phyloP scores from a whole-genome alignment of 2,797 vertebrate genomes.

The Hypotaenidia philippensis region DNA sequence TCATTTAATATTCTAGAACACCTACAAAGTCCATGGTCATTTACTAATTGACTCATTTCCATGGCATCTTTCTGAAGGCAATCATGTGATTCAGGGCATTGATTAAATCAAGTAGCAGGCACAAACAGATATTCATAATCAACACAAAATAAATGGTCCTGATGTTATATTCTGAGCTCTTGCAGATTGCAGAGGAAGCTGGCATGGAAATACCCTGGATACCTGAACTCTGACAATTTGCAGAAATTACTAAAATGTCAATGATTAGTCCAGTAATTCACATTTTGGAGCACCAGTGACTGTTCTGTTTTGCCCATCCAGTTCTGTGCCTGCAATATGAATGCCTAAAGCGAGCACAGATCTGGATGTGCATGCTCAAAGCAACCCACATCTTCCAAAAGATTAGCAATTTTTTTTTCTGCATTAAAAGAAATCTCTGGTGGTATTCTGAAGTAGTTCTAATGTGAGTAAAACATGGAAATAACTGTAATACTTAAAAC shows the following conservation, averaged over 20 bases:
- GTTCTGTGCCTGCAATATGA: background rate
- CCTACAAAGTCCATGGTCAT: background rate
- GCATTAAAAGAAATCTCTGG: background rate
- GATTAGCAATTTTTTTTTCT: background rate
- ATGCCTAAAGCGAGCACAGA: background rate
- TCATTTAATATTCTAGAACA: slow-evolving; percentile 36
- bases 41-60: slow-evolving; percentile 42
- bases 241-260: background rate
- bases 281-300: background rate
- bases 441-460: background rate
- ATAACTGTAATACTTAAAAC: background rate
- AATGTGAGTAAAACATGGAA: background rate
- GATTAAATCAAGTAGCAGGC: slow-evolving; percentile 18
- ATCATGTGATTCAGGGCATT: background rate
- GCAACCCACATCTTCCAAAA: background rate
- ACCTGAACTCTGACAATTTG: background rate
- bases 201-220: background rate
- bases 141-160: background rate
- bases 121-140: background rate
- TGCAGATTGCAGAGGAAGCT: background rate
- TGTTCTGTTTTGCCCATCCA: background rate
- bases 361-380: background rate
- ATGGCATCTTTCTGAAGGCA: background rate
- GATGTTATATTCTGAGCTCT: background rate
- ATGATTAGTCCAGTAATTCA: background rate